Base-by-base conservation (phyloP, 2,113 vertebrate genomes). In the Myotis lucifugus region DNA sequence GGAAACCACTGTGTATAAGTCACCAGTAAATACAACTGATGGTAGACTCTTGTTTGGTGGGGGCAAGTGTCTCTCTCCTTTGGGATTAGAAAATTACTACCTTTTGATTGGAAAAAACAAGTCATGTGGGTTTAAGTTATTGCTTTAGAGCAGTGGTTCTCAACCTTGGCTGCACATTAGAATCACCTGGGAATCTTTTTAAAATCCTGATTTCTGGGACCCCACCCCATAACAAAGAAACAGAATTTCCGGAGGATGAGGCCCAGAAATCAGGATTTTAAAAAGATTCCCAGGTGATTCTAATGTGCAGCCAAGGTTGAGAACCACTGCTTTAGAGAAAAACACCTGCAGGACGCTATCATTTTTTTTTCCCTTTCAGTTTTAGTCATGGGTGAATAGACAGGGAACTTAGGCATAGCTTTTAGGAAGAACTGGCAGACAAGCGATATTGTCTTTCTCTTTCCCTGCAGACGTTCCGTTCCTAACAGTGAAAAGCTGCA, bases 21-120 rank as follows among this genome's bases (percentile, higher is more conserved):
- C 64, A 85, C 88, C 21, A 90, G 61, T 81, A 93, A 95, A 87
- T 56, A 96, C 14, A 90, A 91, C 77, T 82, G 88, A 73, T 90
- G 59, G 69, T 96, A 97, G 70, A 89, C n/a, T 86, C 59, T 88
- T 96, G 64, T 91, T 97, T 90, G 52, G 52, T 86, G 40, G 40
- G 46, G 27, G 25, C 21, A 97, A 94, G 23, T 94, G 21, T 72
- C 91, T 96, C 37, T 90, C 34, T 93, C 42, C 46, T 94, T 97
- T 91, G 88, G 93, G 86, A 91, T 94, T 93, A 96, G 86, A 96
- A 91, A 97, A 94, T 95, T 90, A 61, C 17, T 93, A 96, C 37
- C 56, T 89, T 94, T 94, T 90, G 78, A 95, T 94, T 95, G 93
- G 94, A 93, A 97, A 91, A 69, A 93, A 82, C 25, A 95, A 88